A percentile compares a stretch with the other conserved stretches of the same genome.
Evolutionary conservation across 2,113 vertebrate genomes (phyloP).

Genomic region (Dromiciops gliroides): DNA sequence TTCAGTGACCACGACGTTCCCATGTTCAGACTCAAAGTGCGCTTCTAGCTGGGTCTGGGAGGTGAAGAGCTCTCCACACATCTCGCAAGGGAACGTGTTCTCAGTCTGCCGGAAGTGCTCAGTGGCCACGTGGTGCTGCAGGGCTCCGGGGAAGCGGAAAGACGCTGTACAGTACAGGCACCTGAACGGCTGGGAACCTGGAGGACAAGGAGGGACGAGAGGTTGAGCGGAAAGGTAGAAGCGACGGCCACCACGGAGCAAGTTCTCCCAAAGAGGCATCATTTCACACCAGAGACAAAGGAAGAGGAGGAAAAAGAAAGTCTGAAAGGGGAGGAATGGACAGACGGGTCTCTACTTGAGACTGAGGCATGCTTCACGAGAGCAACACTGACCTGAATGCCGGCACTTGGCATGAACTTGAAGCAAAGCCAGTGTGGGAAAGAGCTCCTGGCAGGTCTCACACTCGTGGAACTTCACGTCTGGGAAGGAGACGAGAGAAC

Average conservation of each 20-base stretch:
- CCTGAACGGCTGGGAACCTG: slow-evolving; percentile 73
- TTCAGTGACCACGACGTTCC: slow-evolving; percentile 76
- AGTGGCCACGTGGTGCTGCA: slow-evolving; percentile 85
- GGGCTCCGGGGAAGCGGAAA: slow-evolving; percentile 82
- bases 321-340: not conserved
- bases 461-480: slow-evolving; percentile 81
- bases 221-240: not conserved
- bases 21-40: slow-evolving; percentile 86
- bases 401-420: slow-evolving; percentile 83
- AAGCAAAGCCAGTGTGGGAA: slow-evolving; percentile 79
- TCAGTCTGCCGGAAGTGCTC: slow-evolving; percentile 82
- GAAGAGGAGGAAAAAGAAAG: not conserved
- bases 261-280: not conserved
- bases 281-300: not conserved
- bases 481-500: slow-evolving; percentile 57
- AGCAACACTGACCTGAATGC: slow-evolving; percentile 80
- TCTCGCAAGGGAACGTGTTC: slow-evolving; percentile 83
- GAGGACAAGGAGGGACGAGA: not conserved
- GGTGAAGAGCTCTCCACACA: slow-evolving; percentile 85
- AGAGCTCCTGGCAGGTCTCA: slow-evolving; percentile 81
- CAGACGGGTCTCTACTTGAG: not conserved
- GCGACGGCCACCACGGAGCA: fast-evolving
- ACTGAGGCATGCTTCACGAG: too few relatives aligned
- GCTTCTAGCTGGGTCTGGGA: slow-evolving; percentile 86
- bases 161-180: slow-evolving; percentile 84